These are phyloP conservation scores for Procambarus clarkii DNA, from an alignment of 1,140 invertebrate genomes.

Conservation along the genomic window DNA sequence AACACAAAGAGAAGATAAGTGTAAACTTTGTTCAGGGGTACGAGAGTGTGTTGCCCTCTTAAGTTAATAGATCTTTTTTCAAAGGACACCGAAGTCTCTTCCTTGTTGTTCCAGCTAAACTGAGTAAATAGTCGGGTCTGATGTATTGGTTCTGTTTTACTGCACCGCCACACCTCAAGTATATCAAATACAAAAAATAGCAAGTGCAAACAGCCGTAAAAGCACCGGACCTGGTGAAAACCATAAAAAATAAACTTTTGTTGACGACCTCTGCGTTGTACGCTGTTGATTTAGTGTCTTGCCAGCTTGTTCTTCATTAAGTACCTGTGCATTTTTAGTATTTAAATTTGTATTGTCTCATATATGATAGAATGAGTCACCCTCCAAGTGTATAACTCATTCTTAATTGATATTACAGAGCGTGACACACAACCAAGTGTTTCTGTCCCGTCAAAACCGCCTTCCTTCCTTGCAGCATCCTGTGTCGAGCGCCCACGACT, in stretches of 20 bases:
- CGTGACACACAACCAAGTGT: background rate
- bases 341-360: too few species aligned
- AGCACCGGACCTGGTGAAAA: too few species aligned
- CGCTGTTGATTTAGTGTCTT: too few species aligned
- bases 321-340: too few species aligned
- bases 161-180: background rate
- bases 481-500: constrained; percentile 67
- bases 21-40: background rate
- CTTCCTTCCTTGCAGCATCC: constrained; percentile 61
- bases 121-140: background rate
- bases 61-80: background rate
- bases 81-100: constrained; percentile 3
- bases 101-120: background rate
- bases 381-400: too few species aligned
- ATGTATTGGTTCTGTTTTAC: background rate
- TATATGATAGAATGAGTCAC: too few species aligned
- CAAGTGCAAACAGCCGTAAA: background rate
- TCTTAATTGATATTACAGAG: too few species aligned
- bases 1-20: background rate
- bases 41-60: background rate
- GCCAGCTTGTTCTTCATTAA: too few species aligned
- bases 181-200: background rate
- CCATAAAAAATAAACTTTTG: too few species aligned
- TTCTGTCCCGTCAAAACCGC: background rate
- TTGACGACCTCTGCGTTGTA: too few species aligned